Conservation (phyloP, 2,888 invertebrate species). For the Drosophila histrio region DNA sequence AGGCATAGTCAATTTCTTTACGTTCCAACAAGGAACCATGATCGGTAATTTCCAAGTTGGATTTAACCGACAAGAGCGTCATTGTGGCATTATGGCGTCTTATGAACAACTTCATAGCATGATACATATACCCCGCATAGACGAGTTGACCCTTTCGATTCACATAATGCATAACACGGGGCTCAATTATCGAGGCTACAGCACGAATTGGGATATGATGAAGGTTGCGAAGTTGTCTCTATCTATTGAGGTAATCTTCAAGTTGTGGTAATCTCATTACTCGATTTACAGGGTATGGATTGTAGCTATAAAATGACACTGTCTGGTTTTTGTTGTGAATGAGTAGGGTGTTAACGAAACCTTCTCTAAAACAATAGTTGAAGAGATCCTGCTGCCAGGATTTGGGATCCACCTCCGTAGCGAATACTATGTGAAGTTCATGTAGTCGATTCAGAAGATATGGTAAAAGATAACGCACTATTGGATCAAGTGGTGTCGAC, state of each 20-base stretch:
- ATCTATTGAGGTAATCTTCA: constrained; percentile 38
- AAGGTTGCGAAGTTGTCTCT: constrained; percentile 23
- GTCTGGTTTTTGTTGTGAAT: constrained; percentile 10
- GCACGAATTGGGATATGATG: constrained; percentile 21
- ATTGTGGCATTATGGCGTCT: constrained; percentile 49
- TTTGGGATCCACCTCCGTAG: constrained; percentile 4
- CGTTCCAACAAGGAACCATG: neutral
- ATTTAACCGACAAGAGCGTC: neutral
- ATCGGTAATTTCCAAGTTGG: neutral
- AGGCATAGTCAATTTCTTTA: constrained; percentile 5
- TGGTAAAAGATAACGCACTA: constrained; percentile 14
- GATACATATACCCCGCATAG: constrained; percentile 56
- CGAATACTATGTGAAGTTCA: constrained; percentile 43
- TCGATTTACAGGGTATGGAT: constrained; percentile 46
- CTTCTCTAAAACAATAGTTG: constrained; percentile 42
- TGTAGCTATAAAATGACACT: constrained; percentile 39
- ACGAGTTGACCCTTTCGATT: constrained; percentile 22
- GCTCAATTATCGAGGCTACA: constrained; percentile 9
- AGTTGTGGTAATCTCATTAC: constrained; percentile 12
- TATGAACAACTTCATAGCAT: constrained; percentile 46
- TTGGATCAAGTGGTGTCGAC: neutral
- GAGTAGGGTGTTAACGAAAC: constrained; percentile 51
- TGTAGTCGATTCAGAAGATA: constrained; percentile 19
- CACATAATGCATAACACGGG: constrained; percentile 39
- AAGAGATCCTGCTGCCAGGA: constrained; percentile 31